Percentiles rank a stretch among this genome's conserved stretches.
These are phyloP conservation scores for Anoplius nigerrimus DNA, from an alignment of 2,888 invertebrate genomes.

Conservation along the genomic window DNA sequence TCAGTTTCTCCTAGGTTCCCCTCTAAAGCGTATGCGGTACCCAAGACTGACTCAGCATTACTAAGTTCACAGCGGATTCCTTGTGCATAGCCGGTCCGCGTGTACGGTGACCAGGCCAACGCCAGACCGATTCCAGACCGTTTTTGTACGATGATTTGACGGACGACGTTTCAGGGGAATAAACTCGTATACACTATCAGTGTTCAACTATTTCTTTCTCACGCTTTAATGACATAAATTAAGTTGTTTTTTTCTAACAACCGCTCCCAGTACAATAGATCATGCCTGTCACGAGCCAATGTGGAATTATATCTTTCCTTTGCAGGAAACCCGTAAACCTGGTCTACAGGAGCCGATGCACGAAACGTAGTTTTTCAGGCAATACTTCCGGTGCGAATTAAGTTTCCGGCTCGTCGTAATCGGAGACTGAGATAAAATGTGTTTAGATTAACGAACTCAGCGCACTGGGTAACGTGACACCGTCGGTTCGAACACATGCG, in stretches of 20 bases:
- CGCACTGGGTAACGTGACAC: neutral
- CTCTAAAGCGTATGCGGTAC: slow-evolving; percentile 37
- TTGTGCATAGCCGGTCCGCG: slow-evolving; percentile 35
- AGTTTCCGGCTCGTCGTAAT: slow-evolving; percentile 37
- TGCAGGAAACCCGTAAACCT: no score
- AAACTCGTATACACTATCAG: slow-evolving; percentile 44
- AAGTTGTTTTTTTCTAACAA: no score
- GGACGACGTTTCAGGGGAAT: neutral
- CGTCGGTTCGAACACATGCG: no score
- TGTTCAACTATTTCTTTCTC: slow-evolving; percentile 19
- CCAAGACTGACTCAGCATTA: slow-evolving; percentile 63
- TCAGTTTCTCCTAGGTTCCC: neutral
- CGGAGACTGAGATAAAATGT: slow-evolving; percentile 42
- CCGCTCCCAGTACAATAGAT: no score
- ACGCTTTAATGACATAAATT: no score
- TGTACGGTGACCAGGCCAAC: slow-evolving; percentile 51
- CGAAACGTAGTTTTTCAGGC: no score
- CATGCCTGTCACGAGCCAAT: no score
- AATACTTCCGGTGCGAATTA: slow-evolving; percentile 18
- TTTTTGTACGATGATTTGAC: slow-evolving; percentile 46
- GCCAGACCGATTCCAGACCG: slow-evolving; percentile 47
- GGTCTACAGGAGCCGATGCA: no score
- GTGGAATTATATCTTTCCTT: no score
- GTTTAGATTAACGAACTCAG: slow-evolving; percentile 40
- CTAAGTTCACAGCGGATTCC: slow-evolving; percentile 49